A percentile compares a stretch with the other conserved stretches of the same genome.
Evolutionary conservation across 2,797 vertebrate species (phyloP).

Genomic region (Monodelphis domestica): DNA sequence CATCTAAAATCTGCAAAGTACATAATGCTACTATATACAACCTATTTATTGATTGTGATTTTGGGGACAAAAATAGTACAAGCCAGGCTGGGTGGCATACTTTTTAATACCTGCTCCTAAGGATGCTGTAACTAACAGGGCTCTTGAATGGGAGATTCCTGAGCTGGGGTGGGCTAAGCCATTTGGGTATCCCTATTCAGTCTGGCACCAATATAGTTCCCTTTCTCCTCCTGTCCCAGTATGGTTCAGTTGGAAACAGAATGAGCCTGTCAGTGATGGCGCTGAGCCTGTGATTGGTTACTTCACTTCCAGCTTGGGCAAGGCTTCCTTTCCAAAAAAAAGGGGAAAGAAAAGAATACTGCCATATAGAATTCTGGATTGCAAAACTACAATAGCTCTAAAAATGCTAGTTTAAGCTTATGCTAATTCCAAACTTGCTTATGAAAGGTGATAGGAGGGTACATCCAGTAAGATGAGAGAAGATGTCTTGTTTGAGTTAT

Average conservation of each 20-base stretch:
- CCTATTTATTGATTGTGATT: background rate
- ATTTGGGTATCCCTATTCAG: background rate
- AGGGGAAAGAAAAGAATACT: background rate
- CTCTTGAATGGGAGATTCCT: background rate
- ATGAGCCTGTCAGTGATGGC: background rate
- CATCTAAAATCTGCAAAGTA: background rate
- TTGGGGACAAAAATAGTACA: background rate
- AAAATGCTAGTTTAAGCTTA: background rate
- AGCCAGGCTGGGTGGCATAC: background rate
- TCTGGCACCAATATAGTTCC: too few relatives aligned
- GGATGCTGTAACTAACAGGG: background rate
- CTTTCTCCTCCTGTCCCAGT: too few relatives aligned
- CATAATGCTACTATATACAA: background rate
- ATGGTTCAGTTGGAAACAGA: background rate
- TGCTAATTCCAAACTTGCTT: background rate
- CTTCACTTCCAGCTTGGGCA: background rate
- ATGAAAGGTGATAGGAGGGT: background rate
- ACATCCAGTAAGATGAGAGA: too few relatives aligned
- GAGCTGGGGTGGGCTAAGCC: background rate
- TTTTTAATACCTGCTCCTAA: background rate
- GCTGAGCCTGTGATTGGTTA: background rate
- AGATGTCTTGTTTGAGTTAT: background rate
- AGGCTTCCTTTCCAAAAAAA: too few relatives aligned
- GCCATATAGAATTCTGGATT: background rate
- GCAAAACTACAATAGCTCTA: background rate